These are phyloP conservation scores for Oxystoma pomonae DNA, from an alignment of 2,888 invertebrate genomes.

Conservation along the genomic window DNA sequence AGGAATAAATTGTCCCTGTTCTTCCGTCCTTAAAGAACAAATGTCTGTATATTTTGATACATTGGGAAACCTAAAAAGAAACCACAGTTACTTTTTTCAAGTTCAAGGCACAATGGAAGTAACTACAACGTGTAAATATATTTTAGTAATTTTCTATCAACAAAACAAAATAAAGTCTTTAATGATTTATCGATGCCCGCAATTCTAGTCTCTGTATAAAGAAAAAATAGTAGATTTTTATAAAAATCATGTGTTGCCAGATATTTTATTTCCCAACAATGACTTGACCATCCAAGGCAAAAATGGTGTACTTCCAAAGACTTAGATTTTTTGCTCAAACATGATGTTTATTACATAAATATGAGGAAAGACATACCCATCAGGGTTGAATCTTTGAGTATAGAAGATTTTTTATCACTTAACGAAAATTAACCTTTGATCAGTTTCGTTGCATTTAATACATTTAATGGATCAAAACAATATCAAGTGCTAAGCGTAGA, in stretches of 20 bases:
- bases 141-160: neutral
- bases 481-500: neutral
- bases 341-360: neutral
- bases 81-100: constrained; percentile 3
- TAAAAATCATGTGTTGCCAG: neutral
- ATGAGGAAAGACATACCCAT: neutral
- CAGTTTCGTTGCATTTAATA: neutral
- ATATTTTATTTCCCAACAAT: neutral
- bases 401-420: neutral
- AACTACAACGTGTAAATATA: neutral
- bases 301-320: neutral
- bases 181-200: neutral
- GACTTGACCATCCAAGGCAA: neutral
- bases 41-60: neutral
- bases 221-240: neutral
- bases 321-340: neutral
- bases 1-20: constrained; percentile 3
- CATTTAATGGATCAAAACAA: neutral
- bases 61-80: neutral
- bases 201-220: neutral
- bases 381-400: neutral
- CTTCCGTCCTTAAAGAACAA: neutral
- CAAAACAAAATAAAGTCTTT: neutral
- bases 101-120: constrained; percentile 5
- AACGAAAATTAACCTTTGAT: neutral